These are phyloP conservation scores for Melinopterus prodromus DNA, from an alignment of 2,888 invertebrate species.

Conservation along the genomic window DNA sequence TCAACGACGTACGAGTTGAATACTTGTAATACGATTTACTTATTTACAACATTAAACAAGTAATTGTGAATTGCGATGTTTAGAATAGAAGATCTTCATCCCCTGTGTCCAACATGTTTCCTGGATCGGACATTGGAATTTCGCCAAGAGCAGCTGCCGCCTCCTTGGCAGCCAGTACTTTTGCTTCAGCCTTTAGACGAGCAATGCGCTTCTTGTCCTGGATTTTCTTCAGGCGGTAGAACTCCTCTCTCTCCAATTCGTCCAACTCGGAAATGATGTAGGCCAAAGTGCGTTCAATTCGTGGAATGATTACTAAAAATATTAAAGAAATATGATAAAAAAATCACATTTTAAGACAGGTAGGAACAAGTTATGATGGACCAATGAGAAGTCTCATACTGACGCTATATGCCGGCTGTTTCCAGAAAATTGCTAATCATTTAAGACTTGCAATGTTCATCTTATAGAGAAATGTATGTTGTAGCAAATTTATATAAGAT, in stretches of 20 bases:
- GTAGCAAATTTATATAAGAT: no score
- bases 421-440: no score
- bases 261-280: conserved; percentile 99
- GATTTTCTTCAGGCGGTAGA: conserved; percentile 93
- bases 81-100: conserved; percentile 88
- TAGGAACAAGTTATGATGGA: no score
- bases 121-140: conserved; percentile 52
- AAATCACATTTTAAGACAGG: not conserved
- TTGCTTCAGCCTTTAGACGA: conserved; percentile 75
- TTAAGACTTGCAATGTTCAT: no score
- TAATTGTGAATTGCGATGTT: not conserved
- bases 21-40: not conserved
- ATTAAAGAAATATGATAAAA: conserved; percentile 19
- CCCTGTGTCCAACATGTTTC: conserved; percentile 84
- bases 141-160: conserved; percentile 46
- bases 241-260: conserved; percentile 98
- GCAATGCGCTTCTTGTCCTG: conserved; percentile 95
- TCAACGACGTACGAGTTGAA: not conserved
- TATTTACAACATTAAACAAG: not conserved
- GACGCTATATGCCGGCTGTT: no score
- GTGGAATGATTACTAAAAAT: conserved; percentile 91
- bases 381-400: no score
- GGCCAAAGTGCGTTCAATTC: conserved; percentile 93
- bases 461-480: no score
- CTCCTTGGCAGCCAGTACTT: conserved; percentile 51